phyloP scores from a whole-genome alignment of 2,797 vertebrate species.

The Poeciliopsis gracilis region DNA sequence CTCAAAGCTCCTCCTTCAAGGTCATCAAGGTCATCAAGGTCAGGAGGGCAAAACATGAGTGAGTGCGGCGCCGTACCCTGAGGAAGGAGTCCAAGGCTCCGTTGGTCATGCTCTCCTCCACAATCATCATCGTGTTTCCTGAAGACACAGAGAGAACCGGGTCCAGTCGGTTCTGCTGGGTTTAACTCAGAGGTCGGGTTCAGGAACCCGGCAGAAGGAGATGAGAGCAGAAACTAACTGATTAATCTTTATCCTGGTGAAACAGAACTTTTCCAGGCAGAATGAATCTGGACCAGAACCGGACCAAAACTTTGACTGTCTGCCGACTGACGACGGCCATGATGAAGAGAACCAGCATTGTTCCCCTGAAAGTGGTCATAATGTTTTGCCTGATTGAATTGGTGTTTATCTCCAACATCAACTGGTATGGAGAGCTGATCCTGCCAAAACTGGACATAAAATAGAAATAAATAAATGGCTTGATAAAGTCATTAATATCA shows the following conservation, averaged over 20 bases:
- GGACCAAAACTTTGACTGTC: neutral
- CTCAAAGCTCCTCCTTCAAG: conserved; percentile 20
- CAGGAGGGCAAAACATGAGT: conserved; percentile 23
- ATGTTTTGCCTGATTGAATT: too few species aligned
- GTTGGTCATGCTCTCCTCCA: conserved; percentile 90
- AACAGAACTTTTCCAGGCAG: neutral
- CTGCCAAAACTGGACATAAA: too few species aligned
- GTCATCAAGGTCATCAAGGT: conserved; percentile 26
- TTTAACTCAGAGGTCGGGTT: neutral
- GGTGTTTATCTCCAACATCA: too few species aligned
- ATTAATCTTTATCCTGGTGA: neutral
- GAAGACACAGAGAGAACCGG: conserved; percentile 31
- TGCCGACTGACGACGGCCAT: too few species aligned
- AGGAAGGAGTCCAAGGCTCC: conserved; percentile 92
- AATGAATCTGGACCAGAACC: neutral
- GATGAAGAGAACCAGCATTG: too few species aligned
- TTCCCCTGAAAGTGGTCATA: too few species aligned
- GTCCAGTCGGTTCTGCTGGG: neutral
- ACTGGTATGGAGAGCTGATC: too few species aligned
- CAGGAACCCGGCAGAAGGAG: neutral
- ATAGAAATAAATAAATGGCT: too few species aligned
- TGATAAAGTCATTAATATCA: too few species aligned
- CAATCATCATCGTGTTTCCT: conserved; percentile 95
- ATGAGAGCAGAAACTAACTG: too few species aligned
- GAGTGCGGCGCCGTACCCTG: conserved; percentile 76